These are phyloP conservation scores for Oxygymnocypris stewartii DNA, from an alignment of 2,113 vertebrate species.

Conservation along the genomic window DNA sequence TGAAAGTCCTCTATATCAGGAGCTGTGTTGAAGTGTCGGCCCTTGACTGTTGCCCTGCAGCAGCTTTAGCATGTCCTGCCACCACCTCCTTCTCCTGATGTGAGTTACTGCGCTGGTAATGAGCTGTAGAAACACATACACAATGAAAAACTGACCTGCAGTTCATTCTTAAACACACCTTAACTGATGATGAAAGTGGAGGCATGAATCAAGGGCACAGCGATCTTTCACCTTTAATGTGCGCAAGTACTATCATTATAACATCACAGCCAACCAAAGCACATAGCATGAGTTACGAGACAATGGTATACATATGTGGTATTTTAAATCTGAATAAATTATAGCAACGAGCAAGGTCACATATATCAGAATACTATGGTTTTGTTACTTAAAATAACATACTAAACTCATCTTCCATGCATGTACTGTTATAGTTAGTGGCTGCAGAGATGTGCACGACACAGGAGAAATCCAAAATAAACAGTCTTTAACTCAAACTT, in stretches of 20 bases:
- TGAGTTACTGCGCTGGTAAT: not conserved
- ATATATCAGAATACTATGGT: not conserved
- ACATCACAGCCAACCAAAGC: not conserved
- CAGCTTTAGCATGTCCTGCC: conserved; percentile 7
- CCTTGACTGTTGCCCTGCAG: conserved; percentile 7
- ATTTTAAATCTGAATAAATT: not conserved
- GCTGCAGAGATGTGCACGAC: too few relatives aligned
- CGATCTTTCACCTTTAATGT: conserved; percentile 1
- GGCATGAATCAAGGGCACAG: not conserved
- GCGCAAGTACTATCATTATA: not conserved
- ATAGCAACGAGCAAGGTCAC: not conserved
- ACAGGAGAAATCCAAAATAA: too few relatives aligned
- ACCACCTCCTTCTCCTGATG: not conserved
- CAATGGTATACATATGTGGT: not conserved
- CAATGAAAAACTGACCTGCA: not conserved
- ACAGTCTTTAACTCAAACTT: too few relatives aligned
- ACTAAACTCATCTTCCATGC: not conserved
- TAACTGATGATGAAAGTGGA: not conserved
- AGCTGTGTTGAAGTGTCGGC: conserved; percentile 12
- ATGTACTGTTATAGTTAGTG: not conserved
- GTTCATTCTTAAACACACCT: not conserved
- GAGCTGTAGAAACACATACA: not conserved
- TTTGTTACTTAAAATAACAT: not conserved
- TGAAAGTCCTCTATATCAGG: conserved; percentile 45
- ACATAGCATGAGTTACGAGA: not conserved